These are phyloP conservation scores for Sarcophaga variegata DNA, from an alignment of 2,888 invertebrate species.

Conservation along the genomic window DNA sequence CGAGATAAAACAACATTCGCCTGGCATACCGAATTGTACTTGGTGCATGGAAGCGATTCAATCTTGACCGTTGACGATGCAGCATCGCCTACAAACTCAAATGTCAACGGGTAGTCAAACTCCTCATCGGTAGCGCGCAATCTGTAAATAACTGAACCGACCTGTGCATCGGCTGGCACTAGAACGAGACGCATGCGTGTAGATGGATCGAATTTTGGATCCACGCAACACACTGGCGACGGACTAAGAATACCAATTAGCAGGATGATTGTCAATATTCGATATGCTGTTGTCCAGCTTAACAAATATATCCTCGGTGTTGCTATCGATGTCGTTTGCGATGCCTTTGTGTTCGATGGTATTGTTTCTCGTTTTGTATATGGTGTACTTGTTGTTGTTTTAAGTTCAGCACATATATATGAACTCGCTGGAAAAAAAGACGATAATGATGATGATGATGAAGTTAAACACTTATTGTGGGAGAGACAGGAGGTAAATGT, in stretches of 20 bases:
- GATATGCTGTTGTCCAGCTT: constrained; percentile 78
- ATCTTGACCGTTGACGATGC: constrained; percentile 90
- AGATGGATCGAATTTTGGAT: constrained; percentile 92
- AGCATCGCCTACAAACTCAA: constrained; percentile 89
- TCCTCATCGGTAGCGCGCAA: constrained; percentile 93
- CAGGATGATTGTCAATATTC: constrained; percentile 80
- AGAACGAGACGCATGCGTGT: constrained; percentile 91
- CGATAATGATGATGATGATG: constrained; percentile 12
- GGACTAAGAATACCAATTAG: constrained; percentile 79
- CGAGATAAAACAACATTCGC: constrained; percentile 92
- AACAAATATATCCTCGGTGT: constrained; percentile 66
- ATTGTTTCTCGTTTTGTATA: neutral
- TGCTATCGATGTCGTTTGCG: constrained; percentile 22
- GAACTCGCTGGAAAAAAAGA: neutral
- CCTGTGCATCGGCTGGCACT: constrained; percentile 91
- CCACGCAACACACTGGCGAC: constrained; percentile 82
- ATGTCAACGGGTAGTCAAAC: constrained; percentile 92
- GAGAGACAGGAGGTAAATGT: constrained; percentile 23
- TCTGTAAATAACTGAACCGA: constrained; percentile 93
- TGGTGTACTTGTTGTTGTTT: constrained; percentile 1
- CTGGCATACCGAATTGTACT: constrained; percentile 94
- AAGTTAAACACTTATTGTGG: constrained; percentile 1
- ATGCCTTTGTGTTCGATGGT: neutral
- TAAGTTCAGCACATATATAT: constrained; percentile 31
- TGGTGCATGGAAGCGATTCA: constrained; percentile 91